phyloP scores from a whole-genome alignment of 2,113 vertebrate species.

The Struthio camelus region DNA sequence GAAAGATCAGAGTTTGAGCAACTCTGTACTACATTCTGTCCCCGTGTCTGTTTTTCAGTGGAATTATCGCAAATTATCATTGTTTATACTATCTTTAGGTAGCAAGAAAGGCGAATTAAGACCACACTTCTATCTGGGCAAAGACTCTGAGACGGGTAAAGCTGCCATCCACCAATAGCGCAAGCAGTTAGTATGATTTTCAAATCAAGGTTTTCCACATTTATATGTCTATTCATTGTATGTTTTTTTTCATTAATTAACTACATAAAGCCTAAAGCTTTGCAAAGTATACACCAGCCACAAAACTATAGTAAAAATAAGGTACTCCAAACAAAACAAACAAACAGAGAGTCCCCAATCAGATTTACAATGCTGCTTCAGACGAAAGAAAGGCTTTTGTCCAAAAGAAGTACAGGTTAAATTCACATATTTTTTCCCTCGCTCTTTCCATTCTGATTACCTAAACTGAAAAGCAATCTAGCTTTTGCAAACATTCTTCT shows the following conservation, averaged over 20 bases:
- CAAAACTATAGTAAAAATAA: not conserved
- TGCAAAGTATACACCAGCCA: not conserved
- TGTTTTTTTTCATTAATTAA: too few relatives aligned
- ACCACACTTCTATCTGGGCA: not conserved
- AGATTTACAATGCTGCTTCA: not conserved
- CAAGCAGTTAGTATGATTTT: too few relatives aligned
- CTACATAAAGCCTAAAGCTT: not conserved
- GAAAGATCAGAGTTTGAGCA: too few relatives aligned
- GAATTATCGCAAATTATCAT: not conserved
- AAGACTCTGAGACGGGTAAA: too few relatives aligned
- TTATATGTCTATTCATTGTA: too few relatives aligned
- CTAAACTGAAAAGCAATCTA: not conserved
- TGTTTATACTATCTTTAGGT: not conserved
- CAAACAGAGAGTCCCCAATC: not conserved
- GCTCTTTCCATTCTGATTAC: not conserved
- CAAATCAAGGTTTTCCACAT: too few relatives aligned
- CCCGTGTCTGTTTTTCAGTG: not conserved
- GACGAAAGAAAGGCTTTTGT: too few relatives aligned
- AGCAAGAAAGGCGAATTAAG: not conserved
- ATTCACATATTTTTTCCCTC: not conserved
- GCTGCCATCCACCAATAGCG: too few relatives aligned
- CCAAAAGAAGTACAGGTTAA: not conserved
- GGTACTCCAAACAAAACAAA: not conserved
- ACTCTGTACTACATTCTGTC: too few relatives aligned
- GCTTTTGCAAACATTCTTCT: not conserved